Evolutionary conservation across 2,113 vertebrate species (phyloP), one percentile per base, ranked within the genome.

Genomic region (Crotophaga sulcirostris): DNA sequence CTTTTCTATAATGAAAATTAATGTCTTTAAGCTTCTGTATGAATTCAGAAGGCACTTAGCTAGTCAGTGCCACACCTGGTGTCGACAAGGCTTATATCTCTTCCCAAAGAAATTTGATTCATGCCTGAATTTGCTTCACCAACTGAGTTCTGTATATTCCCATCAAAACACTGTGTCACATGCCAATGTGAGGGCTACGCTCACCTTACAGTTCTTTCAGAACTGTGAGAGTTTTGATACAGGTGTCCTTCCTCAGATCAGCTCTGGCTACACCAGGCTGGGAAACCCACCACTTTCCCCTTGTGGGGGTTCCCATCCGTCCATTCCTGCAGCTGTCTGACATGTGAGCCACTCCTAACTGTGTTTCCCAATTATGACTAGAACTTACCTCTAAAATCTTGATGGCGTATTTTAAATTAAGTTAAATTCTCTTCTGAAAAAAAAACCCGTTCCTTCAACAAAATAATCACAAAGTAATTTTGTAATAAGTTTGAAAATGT

Each of bases 61-160:
- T 75, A 18, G 44, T 47, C 56, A 31, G 17, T 3, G 6, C 55
- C 42, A 44, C 33, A 36, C 33, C 34, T 0, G 0, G 6, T 1
- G 0, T 7, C 18, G 42, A 4, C 33, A 60, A 52, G n/a, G 28
- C 44, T 78, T 74, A 9, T 34, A 24, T 17, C 23, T 7, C 31
- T 73, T 84, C 49, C 44, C 52, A 29, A 29, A 21, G n/a, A 34
- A 26, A 51, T 73, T 23, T 56, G 34, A 13, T 58, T 77, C 54
- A 16, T 47, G 21, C 45, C 70, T 69, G 66, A 73, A 51, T 82
- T 82, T 3, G 1, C 49, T 85, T 56, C 56, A n/a, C 31, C 5
- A 25, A 7, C 26, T 11, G 66, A 52, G 15, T 68, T 67, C 23
- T 49, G 36, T 40, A 18, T 75, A 54, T 78, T 64, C 28, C 36